Conservation (phyloP, 1,140 invertebrate species). For the Aplysia californica region DNA sequence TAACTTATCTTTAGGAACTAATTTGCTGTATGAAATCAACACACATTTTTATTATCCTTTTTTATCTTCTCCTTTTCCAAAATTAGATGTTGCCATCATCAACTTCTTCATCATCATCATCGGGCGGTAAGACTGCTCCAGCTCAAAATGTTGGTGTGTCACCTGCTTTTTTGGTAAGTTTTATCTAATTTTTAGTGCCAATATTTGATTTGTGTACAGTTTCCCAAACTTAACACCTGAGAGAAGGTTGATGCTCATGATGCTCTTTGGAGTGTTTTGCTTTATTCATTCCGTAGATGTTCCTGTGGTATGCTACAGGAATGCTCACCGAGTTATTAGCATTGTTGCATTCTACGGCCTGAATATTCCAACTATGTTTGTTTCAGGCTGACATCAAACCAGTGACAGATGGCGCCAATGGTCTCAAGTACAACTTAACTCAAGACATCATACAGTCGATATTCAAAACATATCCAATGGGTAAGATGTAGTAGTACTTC, state of each 20-base stretch:
- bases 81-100: no score
- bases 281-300: neutral
- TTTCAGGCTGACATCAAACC: slow-evolving; percentile 92
- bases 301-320: no score
- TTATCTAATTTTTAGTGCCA: neutral
- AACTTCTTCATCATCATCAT: slow-evolving; percentile 12
- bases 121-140: slow-evolving; percentile 72
- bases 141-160: slow-evolving; percentile 90
- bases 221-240: neutral
- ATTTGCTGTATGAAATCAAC: no score
- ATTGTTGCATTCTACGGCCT: no score
- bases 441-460: slow-evolving; percentile 97
- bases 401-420: slow-evolving; percentile 95
- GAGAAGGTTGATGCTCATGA: neutral
- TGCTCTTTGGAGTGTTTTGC: neutral
- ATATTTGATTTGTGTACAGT: no score
- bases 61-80: no score
- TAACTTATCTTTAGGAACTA: no score
- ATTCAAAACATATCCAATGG: slow-evolving; percentile 98
- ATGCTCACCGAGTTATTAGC: no score
- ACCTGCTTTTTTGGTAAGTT: slow-evolving; percentile 80
- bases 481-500: no score
- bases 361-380: neutral
- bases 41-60: no score
- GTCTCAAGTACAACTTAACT: slow-evolving; percentile 95